Percentiles rank a stretch among this genome's conserved stretches.
phyloP scores from a whole-genome alignment of 1,140 invertebrate species.

The Drosophila biarmipes region DNA sequence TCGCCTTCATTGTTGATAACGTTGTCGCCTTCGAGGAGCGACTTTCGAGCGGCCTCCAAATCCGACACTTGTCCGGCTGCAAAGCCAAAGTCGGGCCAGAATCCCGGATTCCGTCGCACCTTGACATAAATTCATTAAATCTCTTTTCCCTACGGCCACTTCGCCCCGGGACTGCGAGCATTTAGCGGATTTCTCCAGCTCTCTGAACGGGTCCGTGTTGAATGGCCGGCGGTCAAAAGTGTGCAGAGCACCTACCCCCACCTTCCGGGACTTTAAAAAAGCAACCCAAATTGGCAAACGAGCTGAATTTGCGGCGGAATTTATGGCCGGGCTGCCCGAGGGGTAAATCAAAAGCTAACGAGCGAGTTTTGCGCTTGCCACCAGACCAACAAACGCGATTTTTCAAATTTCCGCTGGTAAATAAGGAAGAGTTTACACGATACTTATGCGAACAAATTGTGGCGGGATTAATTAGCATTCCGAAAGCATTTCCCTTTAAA shows the following conservation, averaged over 20 bases:
- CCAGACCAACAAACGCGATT: constrained; percentile 3
- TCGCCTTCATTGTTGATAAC: constrained; percentile 54
- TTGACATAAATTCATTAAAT: constrained; percentile 70
- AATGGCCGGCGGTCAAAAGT: constrained; percentile 36
- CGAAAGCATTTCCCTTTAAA: background rate
- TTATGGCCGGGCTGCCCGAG: constrained; percentile 15
- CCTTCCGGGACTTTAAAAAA: constrained; percentile 21
- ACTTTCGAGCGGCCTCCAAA: constrained; percentile 28
- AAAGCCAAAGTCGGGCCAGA: background rate
- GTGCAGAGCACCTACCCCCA: background rate
- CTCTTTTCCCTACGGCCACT: constrained; percentile 35
- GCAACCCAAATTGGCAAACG: constrained; percentile 42
- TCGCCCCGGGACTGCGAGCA: constrained; percentile 36
- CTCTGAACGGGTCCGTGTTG: constrained; percentile 11
- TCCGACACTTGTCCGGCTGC: constrained; percentile 50
- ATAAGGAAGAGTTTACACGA: background rate
- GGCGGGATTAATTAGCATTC: background rate
- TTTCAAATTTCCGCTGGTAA: constrained; percentile 9
- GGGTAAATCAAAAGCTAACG: constrained; percentile 39
- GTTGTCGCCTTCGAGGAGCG: constrained; percentile 19
- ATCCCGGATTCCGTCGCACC: constrained; percentile 38
- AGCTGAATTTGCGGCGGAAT: constrained; percentile 20
- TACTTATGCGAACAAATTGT: background rate
- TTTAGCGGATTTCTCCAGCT: constrained; percentile 47
- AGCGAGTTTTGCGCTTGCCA: constrained; percentile 16